Conservation (phyloP, 2,113 vertebrate genomes). For the Pterocles burchelli region DNA sequence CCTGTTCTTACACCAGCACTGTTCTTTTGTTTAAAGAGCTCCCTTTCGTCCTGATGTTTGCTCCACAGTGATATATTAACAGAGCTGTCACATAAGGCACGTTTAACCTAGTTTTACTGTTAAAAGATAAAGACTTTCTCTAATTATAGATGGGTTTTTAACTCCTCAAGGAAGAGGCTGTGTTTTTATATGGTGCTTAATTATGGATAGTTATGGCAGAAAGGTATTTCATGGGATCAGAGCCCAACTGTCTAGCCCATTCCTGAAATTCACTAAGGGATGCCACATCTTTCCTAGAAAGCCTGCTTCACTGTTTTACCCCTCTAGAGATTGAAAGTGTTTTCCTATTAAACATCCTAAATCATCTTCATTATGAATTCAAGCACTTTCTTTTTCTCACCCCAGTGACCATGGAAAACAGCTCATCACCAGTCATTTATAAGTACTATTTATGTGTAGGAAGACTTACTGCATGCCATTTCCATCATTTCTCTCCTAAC, state of each 20-base stretch:
- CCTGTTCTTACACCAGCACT: neutral
- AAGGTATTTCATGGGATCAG: neutral
- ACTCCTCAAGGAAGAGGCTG: neutral
- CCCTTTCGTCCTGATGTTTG: conserved; percentile 33
- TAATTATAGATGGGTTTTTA: conserved; percentile 30
- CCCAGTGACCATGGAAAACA: neutral
- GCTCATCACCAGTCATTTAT: neutral
- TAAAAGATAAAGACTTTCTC: conserved; percentile 23
- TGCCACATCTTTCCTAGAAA: neutral
- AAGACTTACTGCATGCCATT: neutral
- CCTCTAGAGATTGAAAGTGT: neutral
- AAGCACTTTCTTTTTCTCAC: neutral
- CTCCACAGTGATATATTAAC: neutral
- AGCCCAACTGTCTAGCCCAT: neutral
- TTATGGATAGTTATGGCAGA: neutral
- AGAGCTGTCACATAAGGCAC: conserved; percentile 21
- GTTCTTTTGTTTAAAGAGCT: conserved; percentile 30
- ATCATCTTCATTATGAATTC: neutral
- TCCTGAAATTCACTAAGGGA: neutral
- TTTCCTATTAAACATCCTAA: conserved; percentile 17
- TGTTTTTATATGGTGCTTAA: conserved; percentile 3
- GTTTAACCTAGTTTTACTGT: conserved; percentile 35
- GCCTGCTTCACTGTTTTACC: neutral
- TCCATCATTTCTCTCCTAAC: neutral
- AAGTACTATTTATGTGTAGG: neutral